phyloP scores from a whole-genome alignment of 2,113 vertebrate species.

The Ovis canadensis region DNA sequence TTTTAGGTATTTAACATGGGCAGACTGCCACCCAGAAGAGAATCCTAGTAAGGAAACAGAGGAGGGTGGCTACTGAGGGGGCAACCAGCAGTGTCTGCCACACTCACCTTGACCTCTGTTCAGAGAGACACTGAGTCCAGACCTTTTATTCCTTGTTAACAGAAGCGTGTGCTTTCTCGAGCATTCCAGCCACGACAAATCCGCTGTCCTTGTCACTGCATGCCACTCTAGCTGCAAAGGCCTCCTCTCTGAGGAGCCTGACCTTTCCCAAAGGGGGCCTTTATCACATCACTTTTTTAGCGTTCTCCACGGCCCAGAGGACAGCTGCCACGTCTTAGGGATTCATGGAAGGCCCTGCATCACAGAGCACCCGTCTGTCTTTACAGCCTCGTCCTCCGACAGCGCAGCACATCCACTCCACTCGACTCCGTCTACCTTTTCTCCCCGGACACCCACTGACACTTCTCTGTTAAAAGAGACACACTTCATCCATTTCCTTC shows the following conservation, averaged over 20 bases:
- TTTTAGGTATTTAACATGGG: not conserved
- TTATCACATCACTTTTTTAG: not conserved
- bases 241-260: not conserved
- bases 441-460: not conserved
- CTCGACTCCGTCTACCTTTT: not conserved
- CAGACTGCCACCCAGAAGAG: not conserved
- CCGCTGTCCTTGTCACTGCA: not conserved
- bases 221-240: not conserved
- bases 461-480: not conserved
- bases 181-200: not conserved
- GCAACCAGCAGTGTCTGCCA: not conserved
- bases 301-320: not conserved
- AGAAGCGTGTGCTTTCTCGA: not conserved
- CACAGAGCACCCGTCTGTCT: not conserved
- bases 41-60: not conserved
- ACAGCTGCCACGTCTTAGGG: not conserved
- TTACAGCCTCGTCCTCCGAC: not conserved
- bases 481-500: not conserved
- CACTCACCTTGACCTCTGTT: not conserved
- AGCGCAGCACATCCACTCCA: not conserved
- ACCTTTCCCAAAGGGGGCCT: not conserved
- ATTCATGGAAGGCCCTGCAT: not conserved
- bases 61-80: not conserved
- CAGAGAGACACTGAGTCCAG: not conserved
- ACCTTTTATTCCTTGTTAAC: not conserved